phyloP scores from a whole-genome alignment of 2,113 vertebrate genomes.

The Chlamydotis undulata region DNA sequence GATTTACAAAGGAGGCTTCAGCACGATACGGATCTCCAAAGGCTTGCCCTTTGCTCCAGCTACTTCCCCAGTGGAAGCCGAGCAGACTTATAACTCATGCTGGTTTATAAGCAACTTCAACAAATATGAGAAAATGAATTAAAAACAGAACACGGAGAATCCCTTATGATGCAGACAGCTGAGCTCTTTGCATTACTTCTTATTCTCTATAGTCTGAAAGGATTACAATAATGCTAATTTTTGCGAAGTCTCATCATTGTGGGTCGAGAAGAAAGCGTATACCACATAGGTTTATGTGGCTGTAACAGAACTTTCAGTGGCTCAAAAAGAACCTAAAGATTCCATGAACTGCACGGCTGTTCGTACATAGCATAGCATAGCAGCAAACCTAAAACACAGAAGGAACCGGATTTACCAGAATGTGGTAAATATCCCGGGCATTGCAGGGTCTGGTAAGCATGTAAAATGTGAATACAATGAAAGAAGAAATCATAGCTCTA shows the following conservation, averaged over 20 bases:
- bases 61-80: neutral
- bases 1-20: slow-evolving; percentile 31
- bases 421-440: neutral
- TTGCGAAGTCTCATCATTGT: neutral
- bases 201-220: neutral
- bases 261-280: neutral
- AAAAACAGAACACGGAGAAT: neutral
- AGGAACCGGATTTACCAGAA: neutral
- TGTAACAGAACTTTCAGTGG: neutral
- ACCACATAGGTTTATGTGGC: neutral
- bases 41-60: slow-evolving; percentile 52
- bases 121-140: slow-evolving; percentile 36
- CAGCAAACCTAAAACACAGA: neutral
- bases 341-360: neutral
- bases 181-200: slow-evolving; percentile 3
- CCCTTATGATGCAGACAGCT: neutral
- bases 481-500: neutral
- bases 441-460: neutral
- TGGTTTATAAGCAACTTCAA: slow-evolving; percentile 25
- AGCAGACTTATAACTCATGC: neutral
- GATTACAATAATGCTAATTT: slow-evolving; percentile 32
- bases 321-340: neutral
- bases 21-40: neutral
- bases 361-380: neutral
- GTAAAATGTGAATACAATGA: neutral